These are phyloP conservation scores for Carlito syrichta DNA, from an alignment of 2,113 vertebrate genomes.

Conservation along the genomic window DNA sequence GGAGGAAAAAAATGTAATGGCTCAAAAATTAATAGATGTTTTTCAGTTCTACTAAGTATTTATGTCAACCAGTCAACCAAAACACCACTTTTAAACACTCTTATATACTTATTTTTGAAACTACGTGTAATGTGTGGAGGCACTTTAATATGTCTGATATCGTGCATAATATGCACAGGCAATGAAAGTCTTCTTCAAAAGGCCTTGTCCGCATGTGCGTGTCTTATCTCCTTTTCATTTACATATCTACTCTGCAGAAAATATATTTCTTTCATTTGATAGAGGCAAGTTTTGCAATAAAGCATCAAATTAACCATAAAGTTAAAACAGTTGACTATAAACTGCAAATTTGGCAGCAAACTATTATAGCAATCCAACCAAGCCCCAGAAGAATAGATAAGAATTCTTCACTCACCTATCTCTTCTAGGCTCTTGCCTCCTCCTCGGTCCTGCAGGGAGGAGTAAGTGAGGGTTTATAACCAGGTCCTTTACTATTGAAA, in stretches of 20 bases:
- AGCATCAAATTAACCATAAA: neutral
- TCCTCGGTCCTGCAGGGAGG: accelerated
- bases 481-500: neutral
- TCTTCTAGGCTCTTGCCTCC: neutral
- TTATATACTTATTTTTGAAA: neutral
- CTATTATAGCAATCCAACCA: neutral
- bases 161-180: neutral
- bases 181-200: neutral
- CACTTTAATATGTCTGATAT: neutral
- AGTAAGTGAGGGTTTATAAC: neutral
- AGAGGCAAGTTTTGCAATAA: neutral
- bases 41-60: neutral
- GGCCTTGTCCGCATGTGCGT: neutral
- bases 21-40: neutral
- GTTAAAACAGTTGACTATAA: neutral
- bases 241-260: neutral
- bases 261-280: neutral
- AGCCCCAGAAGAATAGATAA: neutral
- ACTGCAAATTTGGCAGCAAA: neutral
- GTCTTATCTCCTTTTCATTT: neutral
- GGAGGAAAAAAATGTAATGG: neutral
- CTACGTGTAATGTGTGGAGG: neutral
- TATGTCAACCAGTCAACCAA: neutral
- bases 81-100: neutral
- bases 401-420: constrained; percentile 29